phyloP scores from a whole-genome alignment of 2,888 invertebrate genomes.

The Agriopis aurantiaria region DNA sequence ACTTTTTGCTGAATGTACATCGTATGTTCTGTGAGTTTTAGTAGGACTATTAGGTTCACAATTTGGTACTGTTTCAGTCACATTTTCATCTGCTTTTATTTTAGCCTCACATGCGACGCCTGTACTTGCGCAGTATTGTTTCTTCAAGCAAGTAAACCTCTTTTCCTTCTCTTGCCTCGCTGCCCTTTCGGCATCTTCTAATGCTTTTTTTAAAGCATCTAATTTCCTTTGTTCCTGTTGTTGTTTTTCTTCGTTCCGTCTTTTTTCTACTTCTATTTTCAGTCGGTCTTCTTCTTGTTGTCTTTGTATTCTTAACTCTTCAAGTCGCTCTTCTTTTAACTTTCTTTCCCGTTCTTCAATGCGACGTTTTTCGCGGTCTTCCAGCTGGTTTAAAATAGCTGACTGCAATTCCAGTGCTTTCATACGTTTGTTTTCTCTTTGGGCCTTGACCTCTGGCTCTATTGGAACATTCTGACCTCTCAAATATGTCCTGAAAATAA shows the following conservation, averaged over 20 bases:
- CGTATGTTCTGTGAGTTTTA: constrained; percentile 77
- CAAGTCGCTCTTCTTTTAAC: constrained; percentile 92
- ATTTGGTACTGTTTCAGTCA: constrained; percentile 52
- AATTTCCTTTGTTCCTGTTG: constrained; percentile 90
- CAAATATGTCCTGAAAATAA: constrained; percentile 87
- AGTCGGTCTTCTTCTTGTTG: constrained; percentile 90
- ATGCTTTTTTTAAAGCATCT: constrained; percentile 91
- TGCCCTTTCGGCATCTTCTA: constrained; percentile 91
- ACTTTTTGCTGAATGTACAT: constrained; percentile 76
- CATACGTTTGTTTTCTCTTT: constrained; percentile 93
- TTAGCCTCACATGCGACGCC: constrained; percentile 56
- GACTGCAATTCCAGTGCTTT: constrained; percentile 95
- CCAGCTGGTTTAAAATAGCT: constrained; percentile 93
- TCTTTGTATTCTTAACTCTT: constrained; percentile 91
- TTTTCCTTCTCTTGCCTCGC: constrained; percentile 90
- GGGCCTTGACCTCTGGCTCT: constrained; percentile 92
- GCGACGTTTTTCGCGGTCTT: constrained; percentile 92
- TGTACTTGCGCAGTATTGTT: constrained; percentile 50
- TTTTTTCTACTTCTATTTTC: constrained; percentile 91
- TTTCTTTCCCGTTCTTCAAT: constrained; percentile 92
- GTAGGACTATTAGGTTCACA: constrained; percentile 68
- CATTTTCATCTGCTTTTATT: constrained; percentile 56
- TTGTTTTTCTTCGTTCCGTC: constrained; percentile 88
- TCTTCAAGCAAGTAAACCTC: constrained; percentile 71
- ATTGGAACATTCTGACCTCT: constrained; percentile 95